Conservation (phyloP, 2,113 vertebrate species). For the Psammodynastes pulverulentus region DNA sequence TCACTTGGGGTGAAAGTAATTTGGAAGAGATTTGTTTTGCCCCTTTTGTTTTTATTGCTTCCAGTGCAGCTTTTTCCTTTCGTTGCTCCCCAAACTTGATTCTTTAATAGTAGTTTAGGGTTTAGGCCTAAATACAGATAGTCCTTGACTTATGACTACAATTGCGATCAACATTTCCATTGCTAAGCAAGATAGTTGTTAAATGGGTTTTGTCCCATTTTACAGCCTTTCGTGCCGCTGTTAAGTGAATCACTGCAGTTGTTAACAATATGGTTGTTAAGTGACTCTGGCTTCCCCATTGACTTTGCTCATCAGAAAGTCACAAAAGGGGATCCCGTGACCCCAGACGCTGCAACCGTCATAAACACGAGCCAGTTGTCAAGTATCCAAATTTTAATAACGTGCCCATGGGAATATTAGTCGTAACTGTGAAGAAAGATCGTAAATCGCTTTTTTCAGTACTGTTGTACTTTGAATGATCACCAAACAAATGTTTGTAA, state of each 20-base stretch:
- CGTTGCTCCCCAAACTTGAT: not conserved
- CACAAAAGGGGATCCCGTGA: not conserved
- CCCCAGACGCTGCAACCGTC: accelerated
- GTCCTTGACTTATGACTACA: not conserved
- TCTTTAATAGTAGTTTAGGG: not conserved
- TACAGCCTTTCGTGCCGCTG: not conserved
- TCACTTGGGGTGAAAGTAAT: not conserved
- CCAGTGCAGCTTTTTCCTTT: not conserved
- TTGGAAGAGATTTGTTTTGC: not conserved
- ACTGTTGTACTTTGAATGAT: not conserved
- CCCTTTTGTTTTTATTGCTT: not conserved
- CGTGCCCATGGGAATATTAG: not conserved
- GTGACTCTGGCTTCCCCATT: not conserved
- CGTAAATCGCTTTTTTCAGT: not conserved
- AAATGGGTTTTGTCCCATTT: not conserved
- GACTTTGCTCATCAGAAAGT: not conserved
- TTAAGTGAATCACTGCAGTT: not conserved
- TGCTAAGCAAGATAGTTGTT: not conserved
- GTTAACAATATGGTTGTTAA: not conserved
- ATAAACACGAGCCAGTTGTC: not conserved
- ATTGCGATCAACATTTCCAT: not conserved
- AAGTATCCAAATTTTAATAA: not conserved
- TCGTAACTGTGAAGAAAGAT: not conserved
- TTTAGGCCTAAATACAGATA: not conserved
- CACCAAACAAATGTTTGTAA: not conserved